Conservation (phyloP, 2,797 vertebrate species). For the Malacoctenus gilli region DNA sequence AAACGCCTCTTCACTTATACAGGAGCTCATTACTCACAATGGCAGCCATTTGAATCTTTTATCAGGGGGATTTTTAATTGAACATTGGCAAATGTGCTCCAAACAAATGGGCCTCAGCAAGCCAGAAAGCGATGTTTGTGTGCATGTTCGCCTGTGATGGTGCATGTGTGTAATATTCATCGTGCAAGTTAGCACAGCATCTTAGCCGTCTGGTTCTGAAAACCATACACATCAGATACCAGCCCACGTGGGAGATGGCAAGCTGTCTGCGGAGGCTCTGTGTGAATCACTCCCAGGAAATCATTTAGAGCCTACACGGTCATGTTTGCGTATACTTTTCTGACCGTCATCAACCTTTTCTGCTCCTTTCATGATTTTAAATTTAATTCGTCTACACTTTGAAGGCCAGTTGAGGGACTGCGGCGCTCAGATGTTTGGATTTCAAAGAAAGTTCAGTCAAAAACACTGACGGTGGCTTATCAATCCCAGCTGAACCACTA, state of each 20-base stretch:
- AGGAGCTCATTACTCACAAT: constrained; percentile 79
- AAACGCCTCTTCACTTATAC: constrained; percentile 79
- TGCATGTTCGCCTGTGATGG: constrained; percentile 22
- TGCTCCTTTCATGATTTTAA: not conserved
- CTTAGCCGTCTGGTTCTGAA: constrained; percentile 56
- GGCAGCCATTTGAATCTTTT: constrained; percentile 79
- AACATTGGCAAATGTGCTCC: constrained; percentile 74
- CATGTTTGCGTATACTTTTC: constrained; percentile 16
- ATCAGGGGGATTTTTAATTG: constrained; percentile 79
- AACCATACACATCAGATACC: constrained; percentile 56
- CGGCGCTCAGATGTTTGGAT: not conserved
- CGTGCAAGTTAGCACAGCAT: constrained; percentile 37
- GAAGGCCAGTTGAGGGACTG: not conserved
- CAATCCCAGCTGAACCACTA: not conserved
- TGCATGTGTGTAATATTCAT: constrained; percentile 58
- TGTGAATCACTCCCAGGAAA: constrained; percentile 47
- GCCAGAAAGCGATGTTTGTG: constrained; percentile 40
- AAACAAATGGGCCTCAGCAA: constrained; percentile 67
- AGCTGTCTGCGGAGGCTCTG: constrained; percentile 52
- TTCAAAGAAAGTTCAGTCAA: constrained; percentile 5
- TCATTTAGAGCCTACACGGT: constrained; percentile 27
- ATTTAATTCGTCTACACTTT: constrained; percentile 4
- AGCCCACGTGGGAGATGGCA: constrained; percentile 55
- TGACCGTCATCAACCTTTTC: not conserved
- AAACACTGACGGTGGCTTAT: constrained; percentile 4